Evolutionary conservation across 2,888 invertebrate genomes (phyloP), one percentile per base, ranked within the genome.

Genomic region (Sympetrum striolatum): DNA sequence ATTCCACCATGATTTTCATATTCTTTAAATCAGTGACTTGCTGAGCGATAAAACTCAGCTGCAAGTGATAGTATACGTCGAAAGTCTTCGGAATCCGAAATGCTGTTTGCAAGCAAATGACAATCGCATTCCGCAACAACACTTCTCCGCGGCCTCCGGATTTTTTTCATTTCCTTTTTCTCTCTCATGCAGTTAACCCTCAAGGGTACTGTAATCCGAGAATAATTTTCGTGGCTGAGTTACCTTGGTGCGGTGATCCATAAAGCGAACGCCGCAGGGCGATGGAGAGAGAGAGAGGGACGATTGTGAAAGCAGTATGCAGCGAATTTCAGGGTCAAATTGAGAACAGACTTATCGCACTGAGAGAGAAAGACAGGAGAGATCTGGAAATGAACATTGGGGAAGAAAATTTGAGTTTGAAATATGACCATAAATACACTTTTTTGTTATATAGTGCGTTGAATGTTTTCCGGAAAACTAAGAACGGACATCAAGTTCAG

Each of bases 161-260:
- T 31, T 18, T 37, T 44, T 22, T 80, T 35, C 80, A 18, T 22
- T 44, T 35, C 35, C 80, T 35, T 35, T 25, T 80, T 8, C 80
- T 39, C 58, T 35, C 58, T 35, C 37, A 18, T 35, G 35, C 82
- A 14, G 31, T 60, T 31, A 82, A 58, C 58, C 86, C 86, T 60
- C 86, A 18, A 60, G 86, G 86, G 86, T 53, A 60, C 86, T 15
- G 86, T 64, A 86, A 86, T 60, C 86, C 86, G 86, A 86, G 86
- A 86, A 86, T 86, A 86, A 86, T 86, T 86, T 86, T 86, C 86
- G 86, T 60, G 86, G 86, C 60, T 86, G 60, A 86, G 86, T 86
- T 86, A 60, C 86, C 60, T 86, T 60, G 14, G 86, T 86, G 86
- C 64, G 86, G 60, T 86, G 86, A 86, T 86, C 86, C 86, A 86